Evolutionary conservation across 1,140 invertebrate genomes (phyloP).

Genomic region (Cyphomyrmex costatus): DNA sequence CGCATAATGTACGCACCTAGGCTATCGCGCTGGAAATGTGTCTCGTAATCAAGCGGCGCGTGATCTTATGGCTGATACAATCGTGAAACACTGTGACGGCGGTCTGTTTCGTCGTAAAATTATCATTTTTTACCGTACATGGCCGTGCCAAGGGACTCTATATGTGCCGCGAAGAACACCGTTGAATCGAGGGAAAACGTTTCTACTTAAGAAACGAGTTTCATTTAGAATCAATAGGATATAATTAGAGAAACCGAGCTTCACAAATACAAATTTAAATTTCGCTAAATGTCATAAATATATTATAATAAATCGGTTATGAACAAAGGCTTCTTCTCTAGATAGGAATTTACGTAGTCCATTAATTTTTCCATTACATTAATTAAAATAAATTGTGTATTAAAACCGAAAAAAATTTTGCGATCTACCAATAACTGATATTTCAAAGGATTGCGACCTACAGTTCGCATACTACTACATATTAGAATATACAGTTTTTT

Average conservation of each 20-base stretch:
- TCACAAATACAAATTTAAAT: not conserved
- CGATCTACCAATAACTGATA: too few species aligned
- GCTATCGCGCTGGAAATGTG: constrained; percentile 43
- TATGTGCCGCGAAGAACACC: not conserved
- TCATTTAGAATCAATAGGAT: not conserved
- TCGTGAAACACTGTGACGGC: constrained; percentile 20
- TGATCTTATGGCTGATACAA: constrained; percentile 36
- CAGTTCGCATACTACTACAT: not conserved
- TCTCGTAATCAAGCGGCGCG: constrained; percentile 58
- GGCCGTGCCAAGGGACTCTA: not conserved
- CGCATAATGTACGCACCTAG: constrained; percentile 45
- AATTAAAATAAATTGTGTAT: not conserved
- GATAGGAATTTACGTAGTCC: not conserved
- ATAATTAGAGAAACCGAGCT: not conserved
- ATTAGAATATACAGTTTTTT: not conserved
- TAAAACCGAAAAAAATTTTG: not conserved
- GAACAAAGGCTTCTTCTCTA: not conserved
- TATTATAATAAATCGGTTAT: too few species aligned
- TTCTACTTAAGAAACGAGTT: constrained; percentile 27
- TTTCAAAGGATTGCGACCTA: not conserved
- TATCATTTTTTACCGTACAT: constrained; percentile 30
- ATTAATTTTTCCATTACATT: not conserved
- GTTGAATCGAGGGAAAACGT: constrained; percentile 1
- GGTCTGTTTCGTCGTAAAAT: constrained; percentile 24
- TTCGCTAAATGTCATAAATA: not conserved